phyloP scores from a whole-genome alignment of 2,797 vertebrate species.

The Gadopsis marmoratus region DNA sequence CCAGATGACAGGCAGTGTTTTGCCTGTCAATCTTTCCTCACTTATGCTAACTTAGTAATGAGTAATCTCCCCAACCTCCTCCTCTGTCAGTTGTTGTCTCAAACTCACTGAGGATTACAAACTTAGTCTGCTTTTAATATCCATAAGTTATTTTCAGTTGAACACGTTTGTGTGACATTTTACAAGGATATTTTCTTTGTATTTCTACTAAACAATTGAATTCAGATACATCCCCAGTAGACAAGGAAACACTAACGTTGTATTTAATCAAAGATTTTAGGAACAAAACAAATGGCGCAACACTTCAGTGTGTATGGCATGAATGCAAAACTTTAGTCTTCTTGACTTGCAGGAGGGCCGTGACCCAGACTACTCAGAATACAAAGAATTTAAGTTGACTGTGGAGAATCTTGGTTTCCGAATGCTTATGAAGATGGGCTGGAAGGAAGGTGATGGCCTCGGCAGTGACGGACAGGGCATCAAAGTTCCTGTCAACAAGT shows the following conservation, averaged over 20 bases:
- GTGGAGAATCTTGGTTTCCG: conserved; percentile 99
- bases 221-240: not conserved
- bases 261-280: not conserved
- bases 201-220: not conserved
- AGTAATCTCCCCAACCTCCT: not conserved
- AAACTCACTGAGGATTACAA: not conserved
- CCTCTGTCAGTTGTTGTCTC: not conserved
- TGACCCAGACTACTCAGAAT: conserved; percentile 97
- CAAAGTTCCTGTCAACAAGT: conserved; percentile 95
- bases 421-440: conserved; percentile 99
- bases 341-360: conserved; percentile 90
- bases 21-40: not conserved
- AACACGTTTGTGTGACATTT: not conserved
- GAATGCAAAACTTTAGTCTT: conserved; percentile 28
- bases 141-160: not conserved
- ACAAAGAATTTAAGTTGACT: conserved; percentile 98
- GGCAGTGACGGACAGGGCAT: conserved; percentile 95
- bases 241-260: not conserved
- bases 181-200: not conserved
- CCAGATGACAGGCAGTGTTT: not conserved
- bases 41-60: not conserved
- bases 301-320: not conserved
- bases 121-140: not conserved
- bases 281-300: not conserved
- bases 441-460: conserved; percentile 97